Percentiles rank a stretch among this genome's conserved stretches.
Evolutionary conservation across 1,140 invertebrate genomes (phyloP).

Genomic region (Atta colombica): DNA sequence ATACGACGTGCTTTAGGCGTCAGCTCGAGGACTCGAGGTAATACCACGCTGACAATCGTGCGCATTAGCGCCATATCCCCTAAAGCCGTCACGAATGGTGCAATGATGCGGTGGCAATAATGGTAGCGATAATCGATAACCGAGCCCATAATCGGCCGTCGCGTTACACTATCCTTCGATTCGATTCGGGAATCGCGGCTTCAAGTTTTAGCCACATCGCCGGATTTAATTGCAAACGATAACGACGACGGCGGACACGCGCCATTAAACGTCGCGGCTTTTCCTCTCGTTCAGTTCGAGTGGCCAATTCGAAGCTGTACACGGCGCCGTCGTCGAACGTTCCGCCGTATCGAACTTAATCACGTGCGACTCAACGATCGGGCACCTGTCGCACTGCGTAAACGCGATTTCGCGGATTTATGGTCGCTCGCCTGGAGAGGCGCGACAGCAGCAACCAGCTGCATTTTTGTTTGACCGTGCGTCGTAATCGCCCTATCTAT

Average conservation of each 20-base stretch:
- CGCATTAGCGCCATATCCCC: constrained; percentile 72
- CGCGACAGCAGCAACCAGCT: neutral
- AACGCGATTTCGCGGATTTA: constrained; percentile 40
- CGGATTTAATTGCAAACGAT: constrained; percentile 42
- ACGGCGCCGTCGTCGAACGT: constrained; percentile 22
- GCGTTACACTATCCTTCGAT: neutral
- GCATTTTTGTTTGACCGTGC: constrained; percentile 26
- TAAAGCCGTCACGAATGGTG: constrained; percentile 62
- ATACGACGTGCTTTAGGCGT: constrained; percentile 35
- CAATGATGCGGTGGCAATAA: constrained; percentile 52
- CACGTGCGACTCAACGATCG: constrained; percentile 1
- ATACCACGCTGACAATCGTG: constrained; percentile 72
- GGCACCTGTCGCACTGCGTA: constrained; percentile 7
- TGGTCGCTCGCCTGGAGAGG: constrained; percentile 1
- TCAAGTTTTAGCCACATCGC: constrained; percentile 16
- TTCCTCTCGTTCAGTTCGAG: constrained; percentile 27
- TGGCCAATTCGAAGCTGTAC: neutral
- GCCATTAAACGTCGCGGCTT: constrained; percentile 56
- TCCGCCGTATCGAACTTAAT: constrained; percentile 35
- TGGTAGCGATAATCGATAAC: constrained; percentile 65
- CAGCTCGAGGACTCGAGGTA: constrained; percentile 59
- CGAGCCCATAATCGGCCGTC: neutral
- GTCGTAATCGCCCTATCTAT: constrained; percentile 50
- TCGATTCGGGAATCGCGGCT: constrained; percentile 15
- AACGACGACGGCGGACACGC: constrained; percentile 16